phyloP scores from a whole-genome alignment of 2,888 invertebrate genomes.

The Horisme vitalbata region DNA sequence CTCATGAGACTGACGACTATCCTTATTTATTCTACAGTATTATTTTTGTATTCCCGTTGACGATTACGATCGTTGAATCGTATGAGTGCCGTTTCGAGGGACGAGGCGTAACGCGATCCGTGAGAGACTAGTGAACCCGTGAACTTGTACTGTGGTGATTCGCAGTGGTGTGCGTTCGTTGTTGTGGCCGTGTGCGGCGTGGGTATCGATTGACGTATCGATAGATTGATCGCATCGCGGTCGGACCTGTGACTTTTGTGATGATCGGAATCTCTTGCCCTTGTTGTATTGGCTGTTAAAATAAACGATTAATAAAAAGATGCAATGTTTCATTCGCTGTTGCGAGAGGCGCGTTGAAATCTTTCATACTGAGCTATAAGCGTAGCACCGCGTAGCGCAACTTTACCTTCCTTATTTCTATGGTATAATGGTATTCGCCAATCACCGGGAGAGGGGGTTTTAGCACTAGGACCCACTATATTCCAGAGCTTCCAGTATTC shows the following conservation, averaged over 20 bases:
- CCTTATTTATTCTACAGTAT: conserved; percentile 72
- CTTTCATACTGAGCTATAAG: conserved; percentile 44
- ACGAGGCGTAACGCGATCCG: too few species aligned
- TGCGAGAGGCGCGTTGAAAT: conserved; percentile 55
- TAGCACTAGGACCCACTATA: too few species aligned
- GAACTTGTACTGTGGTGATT: not conserved
- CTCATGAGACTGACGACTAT: conserved; percentile 39
- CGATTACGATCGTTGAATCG: conserved; percentile 49
- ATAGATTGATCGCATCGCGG: not conserved
- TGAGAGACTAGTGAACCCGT: not conserved
- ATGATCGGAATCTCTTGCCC: conserved; percentile 52
- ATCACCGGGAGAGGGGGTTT: too few species aligned
- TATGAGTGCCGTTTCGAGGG: conserved; percentile 32
- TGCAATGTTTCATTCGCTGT: conserved; percentile 28
- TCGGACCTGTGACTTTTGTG: conserved; percentile 16
- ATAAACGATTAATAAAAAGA: conserved; percentile 50
- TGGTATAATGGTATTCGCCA: too few species aligned
- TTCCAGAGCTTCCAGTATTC: too few species aligned
- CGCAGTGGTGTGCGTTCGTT: not conserved
- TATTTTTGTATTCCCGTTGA: conserved; percentile 67
- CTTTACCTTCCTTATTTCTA: too few species aligned
- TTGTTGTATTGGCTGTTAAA: conserved; percentile 65
- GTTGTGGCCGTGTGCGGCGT: conserved; percentile 3
- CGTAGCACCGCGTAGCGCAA: conserved; percentile 2
- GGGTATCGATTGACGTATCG: not conserved